A percentile compares a stretch with the other conserved stretches of the same genome.
These are phyloP conservation scores for Muricea muricata DNA, from an alignment of 92 coral and sea anemone species.

Conservation along the genomic window DNA sequence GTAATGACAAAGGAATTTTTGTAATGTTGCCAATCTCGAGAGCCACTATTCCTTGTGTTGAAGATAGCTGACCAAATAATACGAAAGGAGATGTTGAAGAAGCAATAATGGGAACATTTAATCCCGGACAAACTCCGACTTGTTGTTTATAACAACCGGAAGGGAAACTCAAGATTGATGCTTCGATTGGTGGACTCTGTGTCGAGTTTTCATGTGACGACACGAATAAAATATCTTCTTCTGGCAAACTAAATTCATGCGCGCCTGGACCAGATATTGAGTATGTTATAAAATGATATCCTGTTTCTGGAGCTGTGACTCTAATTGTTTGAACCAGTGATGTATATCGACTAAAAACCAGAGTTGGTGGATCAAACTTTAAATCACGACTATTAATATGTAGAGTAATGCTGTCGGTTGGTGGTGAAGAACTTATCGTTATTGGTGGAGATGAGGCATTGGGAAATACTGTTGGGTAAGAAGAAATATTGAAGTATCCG, in stretches of 20 bases:
- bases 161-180: constrained; percentile 18
- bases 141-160: constrained; percentile 60
- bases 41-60: constrained; percentile 62
- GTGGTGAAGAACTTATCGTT: constrained; percentile 65
- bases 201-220: constrained; percentile 17
- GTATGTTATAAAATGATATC: constrained; percentile 66
- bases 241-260: constrained; percentile 36
- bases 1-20: constrained; percentile 60
- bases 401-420: constrained; percentile 53
- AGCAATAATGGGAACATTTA: constrained; percentile 38
- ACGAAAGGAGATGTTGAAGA: constrained; percentile 70
- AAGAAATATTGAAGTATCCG: constrained; percentile 60
- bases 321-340: constrained; percentile 25
- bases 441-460: constrained; percentile 32
- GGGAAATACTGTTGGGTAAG: constrained; percentile 54
- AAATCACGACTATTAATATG: constrained; percentile 42
- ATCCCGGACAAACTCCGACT: constrained; percentile 48
- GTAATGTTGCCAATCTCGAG: constrained; percentile 28
- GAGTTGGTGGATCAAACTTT: constrained; percentile 45
- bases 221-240: constrained; percentile 61
- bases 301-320: constrained; percentile 58
- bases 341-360: constrained; percentile 37
- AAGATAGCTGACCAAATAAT: constrained; percentile 12
- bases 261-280: constrained; percentile 66
- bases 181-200: constrained; percentile 10